phyloP scores from a whole-genome alignment of 2,888 invertebrate genomes.

The Colostygia pectinataria region DNA sequence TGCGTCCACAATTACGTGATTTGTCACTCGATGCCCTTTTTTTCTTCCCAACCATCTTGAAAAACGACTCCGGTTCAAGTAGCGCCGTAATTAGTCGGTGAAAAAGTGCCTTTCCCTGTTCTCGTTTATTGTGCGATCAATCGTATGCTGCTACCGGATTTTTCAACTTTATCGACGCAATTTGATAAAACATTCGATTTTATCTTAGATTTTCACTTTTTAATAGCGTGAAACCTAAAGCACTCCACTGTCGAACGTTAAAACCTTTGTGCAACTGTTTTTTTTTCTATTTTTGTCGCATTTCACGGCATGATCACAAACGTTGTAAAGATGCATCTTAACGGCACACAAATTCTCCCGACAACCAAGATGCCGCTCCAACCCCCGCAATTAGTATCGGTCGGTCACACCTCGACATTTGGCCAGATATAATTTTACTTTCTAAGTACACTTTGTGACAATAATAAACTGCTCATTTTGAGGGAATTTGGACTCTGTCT shows the following conservation, averaged over 20 bases:
- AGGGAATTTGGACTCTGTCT: slow-evolving; percentile 48
- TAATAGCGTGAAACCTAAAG: too few relatives aligned
- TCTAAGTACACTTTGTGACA: slow-evolving; percentile 78
- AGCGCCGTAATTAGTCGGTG: slow-evolving; percentile 71
- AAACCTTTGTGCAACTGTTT: neutral
- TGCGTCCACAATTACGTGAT: slow-evolving; percentile 80
- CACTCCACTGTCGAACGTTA: neutral
- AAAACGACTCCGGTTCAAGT: slow-evolving; percentile 71
- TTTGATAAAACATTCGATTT: slow-evolving; percentile 37
- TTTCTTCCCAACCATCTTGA: slow-evolving; percentile 56
- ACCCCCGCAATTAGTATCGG: slow-evolving; percentile 79
- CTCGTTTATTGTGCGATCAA: slow-evolving; percentile 57
- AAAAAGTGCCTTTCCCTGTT: slow-evolving; percentile 73
- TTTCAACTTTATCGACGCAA: slow-evolving; percentile 33
- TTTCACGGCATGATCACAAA: slow-evolving; percentile 60
- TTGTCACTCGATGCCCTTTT: slow-evolving; percentile 75
- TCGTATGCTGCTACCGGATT: slow-evolving; percentile 49
- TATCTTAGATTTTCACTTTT: slow-evolving; percentile 20
- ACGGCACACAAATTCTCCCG: slow-evolving; percentile 68
- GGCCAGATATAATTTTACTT: slow-evolving; percentile 78
- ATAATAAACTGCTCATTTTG: slow-evolving; percentile 55
- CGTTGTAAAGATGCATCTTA: slow-evolving; percentile 65
- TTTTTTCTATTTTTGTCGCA: slow-evolving; percentile 54
- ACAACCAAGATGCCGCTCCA: slow-evolving; percentile 55
- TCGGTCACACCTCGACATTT: slow-evolving; percentile 80